These are phyloP conservation scores for Heliconius ethilla DNA, from an alignment of 2,888 invertebrate species.

Conservation along the genomic window DNA sequence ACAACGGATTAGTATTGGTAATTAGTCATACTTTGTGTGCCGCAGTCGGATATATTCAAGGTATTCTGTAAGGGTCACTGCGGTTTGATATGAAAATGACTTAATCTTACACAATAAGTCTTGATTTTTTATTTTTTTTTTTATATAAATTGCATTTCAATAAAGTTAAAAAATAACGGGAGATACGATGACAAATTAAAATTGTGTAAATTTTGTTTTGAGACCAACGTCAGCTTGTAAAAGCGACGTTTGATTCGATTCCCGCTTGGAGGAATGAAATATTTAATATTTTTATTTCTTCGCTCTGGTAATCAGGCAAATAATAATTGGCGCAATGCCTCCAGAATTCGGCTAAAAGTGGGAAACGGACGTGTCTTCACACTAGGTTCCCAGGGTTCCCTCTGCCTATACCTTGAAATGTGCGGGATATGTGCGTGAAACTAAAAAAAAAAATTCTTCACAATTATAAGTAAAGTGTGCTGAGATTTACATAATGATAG, in stretches of 20 bases:
- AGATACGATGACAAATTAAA: no score
- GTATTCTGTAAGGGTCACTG: neutral
- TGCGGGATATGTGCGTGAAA: neutral
- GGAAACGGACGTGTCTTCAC: no score
- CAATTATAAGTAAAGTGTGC: slow-evolving; percentile 17
- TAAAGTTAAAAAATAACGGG: no score
- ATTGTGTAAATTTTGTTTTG: neutral
- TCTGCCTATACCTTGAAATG: neutral
- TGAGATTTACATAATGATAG: slow-evolving; percentile 20
- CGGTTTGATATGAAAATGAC: neutral
- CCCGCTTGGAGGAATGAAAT: neutral
- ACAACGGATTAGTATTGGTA: slow-evolving; percentile 29
- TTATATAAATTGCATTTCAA: neutral
- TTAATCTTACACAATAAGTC: neutral
- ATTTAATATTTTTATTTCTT: neutral
- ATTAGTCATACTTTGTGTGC: slow-evolving; percentile 27
- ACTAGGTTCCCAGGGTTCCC: neutral
- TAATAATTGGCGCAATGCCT: neutral
- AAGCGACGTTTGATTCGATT: neutral
- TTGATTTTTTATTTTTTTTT: neutral
- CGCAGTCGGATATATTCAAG: neutral
- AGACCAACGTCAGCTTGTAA: neutral
- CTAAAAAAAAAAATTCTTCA: neutral
- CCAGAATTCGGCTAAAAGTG: no score
- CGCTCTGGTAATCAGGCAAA: neutral